Conservation (phyloP, 2,797 vertebrate species). For the Pachyuromys duprasi region DNA sequence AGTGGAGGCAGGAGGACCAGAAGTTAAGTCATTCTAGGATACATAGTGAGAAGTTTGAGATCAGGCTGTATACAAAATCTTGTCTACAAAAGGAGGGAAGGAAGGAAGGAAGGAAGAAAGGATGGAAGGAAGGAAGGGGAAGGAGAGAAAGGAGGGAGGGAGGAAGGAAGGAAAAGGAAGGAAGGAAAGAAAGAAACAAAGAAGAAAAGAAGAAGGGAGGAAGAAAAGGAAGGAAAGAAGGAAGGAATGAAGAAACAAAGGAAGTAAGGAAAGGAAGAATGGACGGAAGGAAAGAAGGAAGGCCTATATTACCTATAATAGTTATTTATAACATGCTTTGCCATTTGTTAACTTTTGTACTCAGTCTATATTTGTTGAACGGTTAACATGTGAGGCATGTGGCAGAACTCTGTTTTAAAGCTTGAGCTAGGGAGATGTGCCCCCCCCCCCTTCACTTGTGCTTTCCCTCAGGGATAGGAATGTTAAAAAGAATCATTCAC, state of each 20-base stretch:
- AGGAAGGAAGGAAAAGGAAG: not conserved
- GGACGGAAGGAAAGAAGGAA: fast-evolving
- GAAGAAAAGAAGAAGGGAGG: not conserved
- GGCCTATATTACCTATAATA: not conserved
- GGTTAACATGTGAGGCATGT: not conserved
- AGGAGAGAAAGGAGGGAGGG: too few relatives aligned
- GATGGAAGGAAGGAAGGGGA: not conserved
- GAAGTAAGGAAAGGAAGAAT: not conserved
- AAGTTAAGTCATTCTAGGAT: not conserved
- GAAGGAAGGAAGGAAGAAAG: not conserved
- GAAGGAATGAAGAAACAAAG: not conserved
- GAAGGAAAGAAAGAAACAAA: too few relatives aligned
- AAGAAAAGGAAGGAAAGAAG: fast-evolving
- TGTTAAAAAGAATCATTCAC: not conserved
- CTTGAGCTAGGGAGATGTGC: not conserved
- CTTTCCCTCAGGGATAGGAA: not conserved
- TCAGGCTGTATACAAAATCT: not conserved
- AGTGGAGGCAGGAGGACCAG: not conserved
- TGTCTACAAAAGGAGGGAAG: not conserved
- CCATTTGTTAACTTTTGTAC: not conserved
- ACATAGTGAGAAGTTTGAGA: not conserved
- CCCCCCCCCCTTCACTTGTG: not conserved
- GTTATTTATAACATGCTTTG: not conserved
- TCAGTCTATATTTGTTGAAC: not conserved
- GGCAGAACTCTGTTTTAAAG: not conserved